Evolutionary conservation across 30 jellyfish, hydroid and myxozoan species (phyloP), one percentile per base, ranked within the genome.

Genomic region (Phacellophora camtschatica): DNA sequence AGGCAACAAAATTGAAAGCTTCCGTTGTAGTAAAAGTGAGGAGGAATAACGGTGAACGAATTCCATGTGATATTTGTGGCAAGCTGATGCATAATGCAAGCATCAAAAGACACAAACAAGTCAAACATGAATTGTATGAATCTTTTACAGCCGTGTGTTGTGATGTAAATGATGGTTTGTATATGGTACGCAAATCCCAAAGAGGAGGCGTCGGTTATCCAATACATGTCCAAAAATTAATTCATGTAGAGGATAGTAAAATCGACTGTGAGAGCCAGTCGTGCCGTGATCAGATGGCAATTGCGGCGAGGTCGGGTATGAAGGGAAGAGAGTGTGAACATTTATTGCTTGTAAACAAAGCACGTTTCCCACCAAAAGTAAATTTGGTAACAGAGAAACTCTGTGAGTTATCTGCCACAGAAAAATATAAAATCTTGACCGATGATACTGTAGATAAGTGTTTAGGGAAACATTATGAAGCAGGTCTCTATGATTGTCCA

Each of bases 171-270:
- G 25, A 19, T 8, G 86, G 74, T 0, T 22, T 49, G 24, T 73
- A 28, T 50, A 49, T 73, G 74, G 86, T 73, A 15, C 54, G 58
- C 15, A 73, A 56, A 29, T 22, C 41, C 19, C 33, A 20, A 15
- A 53, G 41, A 15, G 81, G 81, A 20, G 90, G 83, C 5, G 53
- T 78, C 20, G 65, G 83, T 23, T 59, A 31, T 59, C 90, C 90
- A 7, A 8, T 78, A 4, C 90, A 78, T 61, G 90, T 78, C 4
- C 72, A 45, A 63, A 78, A 78, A 62, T 18, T 36, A 0, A 22
- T 59, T 28, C 54, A 34, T 22, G 34, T 42, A 2, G 64, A 41
- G 36, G 27, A 56, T 0, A 74, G 25, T 33, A 16, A 74, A 59
- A 16, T 56, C 13, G 57, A 30, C 3, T 78, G 90, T 59, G 73